phyloP scores from a whole-genome alignment of 2,113 vertebrate genomes.

The Hydrolagus affinis region DNA sequence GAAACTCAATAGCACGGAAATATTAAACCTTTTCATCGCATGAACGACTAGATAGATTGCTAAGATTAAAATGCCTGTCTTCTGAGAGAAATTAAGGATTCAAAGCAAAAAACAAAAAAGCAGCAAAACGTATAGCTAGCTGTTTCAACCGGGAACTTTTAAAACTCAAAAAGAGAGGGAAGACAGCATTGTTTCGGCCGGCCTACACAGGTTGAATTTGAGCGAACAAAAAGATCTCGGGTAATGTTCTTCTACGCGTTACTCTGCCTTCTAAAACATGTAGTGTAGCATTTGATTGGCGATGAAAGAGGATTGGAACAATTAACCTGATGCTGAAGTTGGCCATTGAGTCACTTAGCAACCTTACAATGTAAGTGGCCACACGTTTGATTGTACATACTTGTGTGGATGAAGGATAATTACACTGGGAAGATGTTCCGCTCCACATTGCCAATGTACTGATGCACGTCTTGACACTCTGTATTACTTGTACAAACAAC shows the following conservation, averaged over 20 bases:
- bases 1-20: conserved; percentile 10
- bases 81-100: background rate
- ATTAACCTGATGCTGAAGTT: background rate
- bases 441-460: too few species aligned
- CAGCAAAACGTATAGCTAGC: background rate
- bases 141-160: background rate
- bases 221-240: background rate
- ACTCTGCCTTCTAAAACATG: background rate
- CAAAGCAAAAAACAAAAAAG: conserved; percentile 18
- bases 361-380: too few species aligned
- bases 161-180: conserved; percentile 10
- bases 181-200: conserved; percentile 22
- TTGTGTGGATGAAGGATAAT: too few species aligned
- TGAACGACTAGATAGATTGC: background rate
- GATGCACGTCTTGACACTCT: too few species aligned
- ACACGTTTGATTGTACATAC: too few species aligned
- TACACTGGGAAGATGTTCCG: too few species aligned
- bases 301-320: background rate
- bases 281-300: background rate
- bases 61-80: conserved; percentile 2
- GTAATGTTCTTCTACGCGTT: background rate
- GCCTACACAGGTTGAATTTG: conserved; percentile 25
- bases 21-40: background rate
- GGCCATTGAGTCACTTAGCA: background rate
- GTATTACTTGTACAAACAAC: background rate